phyloP scores from a whole-genome alignment of 2,797 vertebrate genomes.

The Gymnopithys bicolor region DNA sequence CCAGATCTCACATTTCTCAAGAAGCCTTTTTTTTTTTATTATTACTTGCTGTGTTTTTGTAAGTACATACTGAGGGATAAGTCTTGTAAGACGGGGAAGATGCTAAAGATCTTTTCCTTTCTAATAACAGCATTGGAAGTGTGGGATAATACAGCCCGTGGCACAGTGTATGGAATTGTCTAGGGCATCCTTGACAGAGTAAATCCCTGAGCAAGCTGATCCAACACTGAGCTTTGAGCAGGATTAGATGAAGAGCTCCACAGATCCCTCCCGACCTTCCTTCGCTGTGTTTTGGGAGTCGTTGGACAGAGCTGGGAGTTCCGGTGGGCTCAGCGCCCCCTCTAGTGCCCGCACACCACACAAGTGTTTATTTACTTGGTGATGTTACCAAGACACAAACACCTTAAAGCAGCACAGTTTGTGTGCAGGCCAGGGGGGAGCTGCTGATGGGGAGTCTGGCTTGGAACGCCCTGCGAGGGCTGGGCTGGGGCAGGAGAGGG shows the following conservation, averaged over 20 bases:
- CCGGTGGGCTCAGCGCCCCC: neutral
- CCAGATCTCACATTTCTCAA: neutral
- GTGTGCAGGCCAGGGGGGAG: neutral
- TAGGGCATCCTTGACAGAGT: neutral
- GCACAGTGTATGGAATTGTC: neutral
- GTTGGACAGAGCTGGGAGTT: neutral
- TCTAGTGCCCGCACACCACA: neutral
- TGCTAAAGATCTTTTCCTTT: neutral
- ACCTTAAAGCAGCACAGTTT: neutral
- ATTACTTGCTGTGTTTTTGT: neutral
- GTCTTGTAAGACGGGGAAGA: neutral
- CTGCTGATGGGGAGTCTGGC: neutral
- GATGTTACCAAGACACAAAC: neutral
- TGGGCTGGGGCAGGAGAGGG: neutral
- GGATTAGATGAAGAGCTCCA: neutral
- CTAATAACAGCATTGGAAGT: neutral
- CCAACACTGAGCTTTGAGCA: neutral
- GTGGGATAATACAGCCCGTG: neutral
- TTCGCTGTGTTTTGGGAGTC: neutral
- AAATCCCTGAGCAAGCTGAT: neutral
- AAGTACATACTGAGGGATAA: neutral
- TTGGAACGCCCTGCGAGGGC: neutral
- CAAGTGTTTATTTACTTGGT: neutral
- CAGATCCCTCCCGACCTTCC: neutral
- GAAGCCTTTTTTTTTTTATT: neutral